These are phyloP conservation scores for Sialia sialis DNA, from an alignment of 2,113 vertebrate species.

Conservation along the genomic window DNA sequence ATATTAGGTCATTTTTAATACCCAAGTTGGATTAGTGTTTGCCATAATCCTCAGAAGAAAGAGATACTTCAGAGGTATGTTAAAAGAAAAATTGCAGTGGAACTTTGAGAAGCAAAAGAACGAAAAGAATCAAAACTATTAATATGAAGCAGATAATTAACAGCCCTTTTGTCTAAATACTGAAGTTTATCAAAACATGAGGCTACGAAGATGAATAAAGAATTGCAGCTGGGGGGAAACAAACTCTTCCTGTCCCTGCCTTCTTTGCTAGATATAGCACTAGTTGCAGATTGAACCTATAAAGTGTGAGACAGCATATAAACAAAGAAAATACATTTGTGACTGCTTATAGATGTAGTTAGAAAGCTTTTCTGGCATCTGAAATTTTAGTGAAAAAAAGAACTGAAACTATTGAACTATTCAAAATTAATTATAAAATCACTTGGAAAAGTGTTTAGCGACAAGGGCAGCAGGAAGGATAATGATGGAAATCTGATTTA, in stretches of 20 bases:
- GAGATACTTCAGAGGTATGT: conserved; percentile 23
- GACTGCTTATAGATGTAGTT: neutral
- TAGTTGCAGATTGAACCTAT: neutral
- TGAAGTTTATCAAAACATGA: neutral
- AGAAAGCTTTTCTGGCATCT: neutral
- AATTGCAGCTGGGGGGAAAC: neutral
- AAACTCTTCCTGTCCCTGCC: neutral
- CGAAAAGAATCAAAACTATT: conserved; percentile 25
- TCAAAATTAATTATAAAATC: neutral
- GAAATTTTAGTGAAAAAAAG: neutral
- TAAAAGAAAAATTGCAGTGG: conserved; percentile 24
- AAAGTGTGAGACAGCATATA: neutral
- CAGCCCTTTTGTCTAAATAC: neutral
- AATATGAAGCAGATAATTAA: conserved; percentile 17
- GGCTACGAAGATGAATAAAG: neutral
- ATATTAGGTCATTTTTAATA: conserved; percentile 44
- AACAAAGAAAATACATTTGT: neutral
- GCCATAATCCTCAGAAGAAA: conserved; percentile 35
- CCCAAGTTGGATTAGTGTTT: neutral
- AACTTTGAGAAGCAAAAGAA: conserved; percentile 15
- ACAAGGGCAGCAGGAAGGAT: neutral
- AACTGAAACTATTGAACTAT: neutral
- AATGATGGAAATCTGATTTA: neutral
- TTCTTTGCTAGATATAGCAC: neutral
- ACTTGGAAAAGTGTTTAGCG: neutral